Percentiles rank a stretch among this genome's conserved stretches.
Evolutionary conservation across 2,113 vertebrate species (phyloP).

Genomic region (Istiophorus platypterus): DNA sequence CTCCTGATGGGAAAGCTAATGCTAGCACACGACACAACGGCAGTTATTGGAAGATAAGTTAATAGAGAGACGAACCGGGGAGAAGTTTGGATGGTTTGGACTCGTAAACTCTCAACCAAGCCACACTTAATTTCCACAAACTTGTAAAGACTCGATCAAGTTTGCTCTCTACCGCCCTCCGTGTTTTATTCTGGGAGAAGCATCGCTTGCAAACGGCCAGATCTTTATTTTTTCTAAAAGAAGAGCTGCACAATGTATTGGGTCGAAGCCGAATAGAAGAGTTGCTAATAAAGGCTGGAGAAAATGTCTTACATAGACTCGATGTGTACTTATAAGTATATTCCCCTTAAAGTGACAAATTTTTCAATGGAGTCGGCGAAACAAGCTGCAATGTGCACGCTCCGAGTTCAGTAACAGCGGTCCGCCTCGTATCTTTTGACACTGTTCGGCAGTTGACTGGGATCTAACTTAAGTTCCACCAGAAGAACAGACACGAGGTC

Average conservation of each 20-base stretch:
- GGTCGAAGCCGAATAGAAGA: background rate
- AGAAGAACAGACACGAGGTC: too few species aligned
- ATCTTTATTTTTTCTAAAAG: background rate
- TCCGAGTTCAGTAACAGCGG: too few species aligned
- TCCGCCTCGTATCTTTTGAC: too few species aligned
- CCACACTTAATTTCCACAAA: background rate
- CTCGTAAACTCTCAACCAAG: background rate
- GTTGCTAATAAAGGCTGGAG: background rate
- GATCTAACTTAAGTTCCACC: too few species aligned
- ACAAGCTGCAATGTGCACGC: too few species aligned
- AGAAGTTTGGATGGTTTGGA: background rate
- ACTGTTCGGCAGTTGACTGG: too few species aligned
- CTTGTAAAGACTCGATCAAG: background rate
- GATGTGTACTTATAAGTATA: accelerated
- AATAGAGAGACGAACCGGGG: accelerated
- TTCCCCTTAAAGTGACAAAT: background rate
- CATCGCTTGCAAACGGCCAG: too few species aligned
- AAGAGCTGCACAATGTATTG: too few species aligned
- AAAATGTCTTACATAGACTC: accelerated
- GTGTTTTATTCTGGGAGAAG: background rate
- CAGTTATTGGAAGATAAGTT: background rate
- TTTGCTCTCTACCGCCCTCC: slow-evolving; percentile 22
- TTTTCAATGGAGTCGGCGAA: background rate
- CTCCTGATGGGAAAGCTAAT: too few species aligned
- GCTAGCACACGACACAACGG: too few species aligned